Conservation (phyloP, 2,113 vertebrate genomes). For the Scomber scombrus region DNA sequence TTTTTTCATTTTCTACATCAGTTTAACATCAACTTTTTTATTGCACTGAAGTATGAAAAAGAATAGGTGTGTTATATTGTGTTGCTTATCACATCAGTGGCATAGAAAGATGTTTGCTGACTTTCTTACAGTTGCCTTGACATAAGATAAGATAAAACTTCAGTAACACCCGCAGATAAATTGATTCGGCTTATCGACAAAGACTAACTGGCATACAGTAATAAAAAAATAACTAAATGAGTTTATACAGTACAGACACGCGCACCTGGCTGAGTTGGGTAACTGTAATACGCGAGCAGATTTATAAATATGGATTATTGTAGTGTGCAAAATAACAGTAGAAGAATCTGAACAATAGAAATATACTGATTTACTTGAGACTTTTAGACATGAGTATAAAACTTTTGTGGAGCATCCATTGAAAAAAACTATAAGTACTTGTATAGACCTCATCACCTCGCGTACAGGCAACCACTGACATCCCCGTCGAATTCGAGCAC, state of each 20-base stretch:
- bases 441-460: slow-evolving; percentile 7
- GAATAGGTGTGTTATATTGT: not conserved
- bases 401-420: not conserved
- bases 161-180: too few species aligned
- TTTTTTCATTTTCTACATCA: not conserved
- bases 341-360: not conserved
- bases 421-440: slow-evolving; percentile 20
- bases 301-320: not conserved
- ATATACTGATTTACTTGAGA: not conserved
- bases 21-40: not conserved
- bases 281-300: not conserved
- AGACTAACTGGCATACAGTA: not conserved
- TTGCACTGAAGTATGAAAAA: not conserved
- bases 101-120: not conserved
- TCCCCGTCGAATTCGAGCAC: slow-evolving; percentile 48
- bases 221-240: not conserved
- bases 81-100: not conserved
- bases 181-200: not conserved
- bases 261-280: not conserved
- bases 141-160: not conserved
- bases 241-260: not conserved
- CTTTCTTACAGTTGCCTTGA: not conserved
- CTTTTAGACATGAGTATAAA: not conserved
- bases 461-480: slow-evolving; percentile 22
- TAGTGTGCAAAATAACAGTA: not conserved